A percentile compares a stretch with the other conserved stretches of the same genome.
Evolutionary conservation across 1,140 invertebrate genomes (phyloP).

Genomic region (Chrysopa pallens): DNA sequence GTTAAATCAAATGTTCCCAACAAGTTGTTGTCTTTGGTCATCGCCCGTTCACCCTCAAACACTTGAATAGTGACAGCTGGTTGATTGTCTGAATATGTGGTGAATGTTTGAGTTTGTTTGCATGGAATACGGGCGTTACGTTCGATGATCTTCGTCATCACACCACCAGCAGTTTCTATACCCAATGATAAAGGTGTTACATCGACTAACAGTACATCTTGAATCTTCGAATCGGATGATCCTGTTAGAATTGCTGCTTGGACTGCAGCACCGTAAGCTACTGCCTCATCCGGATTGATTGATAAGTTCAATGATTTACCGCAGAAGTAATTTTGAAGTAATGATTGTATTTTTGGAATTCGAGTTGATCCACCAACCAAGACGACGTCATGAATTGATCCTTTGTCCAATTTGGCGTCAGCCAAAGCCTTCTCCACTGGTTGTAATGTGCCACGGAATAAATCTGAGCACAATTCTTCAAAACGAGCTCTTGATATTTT

Average conservation of each 20-base stretch:
- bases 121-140: conserved; percentile 41
- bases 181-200: conserved; percentile 35
- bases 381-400: conserved; percentile 45
- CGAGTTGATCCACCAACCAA: conserved; percentile 53
- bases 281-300: conserved; percentile 30
- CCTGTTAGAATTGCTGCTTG: conserved; percentile 28
- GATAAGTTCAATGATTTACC: conserved; percentile 31
- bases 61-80: conserved; percentile 40
- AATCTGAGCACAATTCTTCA: conserved; percentile 28
- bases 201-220: conserved; percentile 32
- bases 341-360: conserved; percentile 30
- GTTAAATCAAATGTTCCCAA: conserved; percentile 59
- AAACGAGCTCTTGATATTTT: conserved; percentile 25
- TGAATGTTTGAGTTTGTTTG: conserved; percentile 41
- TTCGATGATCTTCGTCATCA: conserved; percentile 42
- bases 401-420: conserved; percentile 49
- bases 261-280: conserved; percentile 29
- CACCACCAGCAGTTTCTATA: conserved; percentile 35
- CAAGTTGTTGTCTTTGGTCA: conserved; percentile 60
- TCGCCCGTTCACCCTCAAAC: conserved; percentile 39
- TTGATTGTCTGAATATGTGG: conserved; percentile 51
- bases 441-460: conserved; percentile 30
- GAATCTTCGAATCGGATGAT: conserved; percentile 20
- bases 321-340: conserved; percentile 28
- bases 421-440: conserved; percentile 39